Evolutionary conservation across 1,140 invertebrate genomes (phyloP).

Genomic region (Ectropis grisescens): DNA sequence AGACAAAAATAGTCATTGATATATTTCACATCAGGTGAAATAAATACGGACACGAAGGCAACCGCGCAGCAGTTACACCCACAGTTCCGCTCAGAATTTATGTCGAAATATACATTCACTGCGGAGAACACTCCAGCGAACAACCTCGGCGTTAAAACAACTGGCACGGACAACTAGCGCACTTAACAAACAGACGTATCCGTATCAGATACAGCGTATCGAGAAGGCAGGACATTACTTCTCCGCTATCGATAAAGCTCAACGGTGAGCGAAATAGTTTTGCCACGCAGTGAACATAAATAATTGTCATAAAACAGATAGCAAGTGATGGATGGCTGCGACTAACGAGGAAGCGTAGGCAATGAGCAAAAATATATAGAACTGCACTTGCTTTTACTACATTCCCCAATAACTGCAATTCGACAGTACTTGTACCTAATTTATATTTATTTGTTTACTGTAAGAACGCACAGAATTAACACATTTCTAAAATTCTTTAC

Average conservation of each 20-base stretch:
- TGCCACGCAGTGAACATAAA: conserved; percentile 57
- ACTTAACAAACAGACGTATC: conserved; percentile 68
- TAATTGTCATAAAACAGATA: conserved; percentile 67
- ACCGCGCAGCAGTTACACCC: conserved; percentile 56
- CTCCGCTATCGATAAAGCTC: conserved; percentile 65
- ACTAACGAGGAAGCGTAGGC: conserved; percentile 41
- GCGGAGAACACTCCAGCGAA: conserved; percentile 59
- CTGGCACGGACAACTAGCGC: conserved; percentile 53
- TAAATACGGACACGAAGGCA: conserved; percentile 45
- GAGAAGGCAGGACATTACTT: conserved; percentile 60
- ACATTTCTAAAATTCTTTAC: too few species aligned
- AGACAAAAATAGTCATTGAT: conserved; percentile 27
- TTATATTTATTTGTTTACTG: too few species aligned
- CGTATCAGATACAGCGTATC: conserved; percentile 61
- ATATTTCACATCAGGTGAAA: conserved; percentile 39
- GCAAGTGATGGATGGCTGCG: conserved; percentile 49
- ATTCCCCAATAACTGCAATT: too few species aligned
- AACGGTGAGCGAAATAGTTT: conserved; percentile 65
- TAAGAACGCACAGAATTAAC: too few species aligned
- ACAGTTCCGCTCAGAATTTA: conserved; percentile 60
- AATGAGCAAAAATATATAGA: conserved; percentile 25
- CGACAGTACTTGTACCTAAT: too few species aligned
- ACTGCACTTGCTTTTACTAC: too few species aligned
- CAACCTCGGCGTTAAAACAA: conserved; percentile 65
- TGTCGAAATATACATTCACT: conserved; percentile 61